Evolutionary conservation across 2,797 vertebrate species (phyloP), one percentile per base, ranked within the genome.

Genomic region (Podargus strigoides): DNA sequence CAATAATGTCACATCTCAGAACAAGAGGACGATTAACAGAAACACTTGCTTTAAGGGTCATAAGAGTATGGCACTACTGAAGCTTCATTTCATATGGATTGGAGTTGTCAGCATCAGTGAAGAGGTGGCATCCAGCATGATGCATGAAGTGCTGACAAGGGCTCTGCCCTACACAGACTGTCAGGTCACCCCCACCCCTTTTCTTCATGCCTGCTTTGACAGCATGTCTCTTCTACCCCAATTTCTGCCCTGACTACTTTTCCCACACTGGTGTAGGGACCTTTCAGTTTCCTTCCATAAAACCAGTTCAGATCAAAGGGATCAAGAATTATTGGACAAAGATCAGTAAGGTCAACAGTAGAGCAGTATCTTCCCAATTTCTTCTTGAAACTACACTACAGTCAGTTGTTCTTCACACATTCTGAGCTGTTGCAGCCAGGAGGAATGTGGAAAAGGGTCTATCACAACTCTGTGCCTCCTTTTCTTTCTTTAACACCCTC

Each of bases 51-150:
- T 81, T 70, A 81, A 52, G 41, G 12, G 23, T 64, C 36, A 42
- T 27, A 90, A 82, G 69, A 46, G 20, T 42, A 32, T 21, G 27
- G 53, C 39, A 79, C 26, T 68, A 34, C 19, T 64, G 41, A 89
- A 76, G 23, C 18, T 46, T 59, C 13, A n/a, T 67, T 87, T 60
- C 5, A 4, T 11, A 41, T 3, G 22, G 60, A 74, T 3, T 42
- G 10, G 60, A 49, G 37, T 68, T 60, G 26, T 19, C 49, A 87
- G 36, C 36, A 34, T 22, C 36, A 46, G 9, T 2, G 9, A 82
- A 55, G 39, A 84, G 0, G 0, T 6, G 13, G 47, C 47, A 90
- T 9, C 53, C 58, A 11, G 1, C 19, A 24, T 0, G 2, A 32
- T 4, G n/a, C 47, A 41, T 3, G 0, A 34, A 64, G 36, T 7